These are phyloP conservation scores for Diaperis boleti DNA, from an alignment of 2,888 invertebrate genomes.

Conservation along the genomic window DNA sequence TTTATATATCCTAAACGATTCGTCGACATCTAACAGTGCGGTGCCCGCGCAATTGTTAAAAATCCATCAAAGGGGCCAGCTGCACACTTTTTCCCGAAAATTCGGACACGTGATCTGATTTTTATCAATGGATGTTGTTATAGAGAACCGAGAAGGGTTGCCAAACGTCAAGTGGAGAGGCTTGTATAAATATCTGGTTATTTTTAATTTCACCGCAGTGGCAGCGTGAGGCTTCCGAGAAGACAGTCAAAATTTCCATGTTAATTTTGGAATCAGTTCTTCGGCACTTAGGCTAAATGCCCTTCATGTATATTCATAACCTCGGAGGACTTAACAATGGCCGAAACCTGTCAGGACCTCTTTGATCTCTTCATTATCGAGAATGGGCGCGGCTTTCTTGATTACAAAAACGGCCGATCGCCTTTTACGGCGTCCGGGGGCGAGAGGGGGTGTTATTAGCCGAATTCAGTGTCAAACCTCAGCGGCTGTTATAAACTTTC, in stretches of 20 bases:
- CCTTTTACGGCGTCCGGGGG: slow-evolving; percentile 14
- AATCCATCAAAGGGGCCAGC: slow-evolving; percentile 36
- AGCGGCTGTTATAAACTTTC: slow-evolving; percentile 38
- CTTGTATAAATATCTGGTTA: slow-evolving; percentile 30
- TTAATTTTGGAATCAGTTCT: slow-evolving; percentile 39
- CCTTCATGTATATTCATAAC: slow-evolving; percentile 56
- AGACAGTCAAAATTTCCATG: neutral
- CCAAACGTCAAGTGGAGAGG: slow-evolving; percentile 43
- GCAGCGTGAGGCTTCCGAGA: neutral
- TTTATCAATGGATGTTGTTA: slow-evolving; percentile 48
- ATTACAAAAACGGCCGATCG: slow-evolving; percentile 47
- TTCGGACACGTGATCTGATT: slow-evolving; percentile 36
- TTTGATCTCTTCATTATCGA: slow-evolving; percentile 55
- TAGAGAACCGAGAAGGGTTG: slow-evolving; percentile 57
- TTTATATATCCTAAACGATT: slow-evolving; percentile 14
- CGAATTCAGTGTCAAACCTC: slow-evolving; percentile 35
- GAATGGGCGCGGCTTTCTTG: slow-evolving; percentile 52
- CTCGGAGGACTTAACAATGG: slow-evolving; percentile 51
- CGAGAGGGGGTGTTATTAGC: slow-evolving; percentile 27
- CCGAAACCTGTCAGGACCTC: slow-evolving; percentile 49
- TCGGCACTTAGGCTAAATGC: slow-evolving; percentile 52
- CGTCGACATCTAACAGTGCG: slow-evolving; percentile 12
- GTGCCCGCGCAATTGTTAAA: slow-evolving; percentile 38
- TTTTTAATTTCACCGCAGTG: slow-evolving; percentile 5
- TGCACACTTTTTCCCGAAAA: slow-evolving; percentile 18